Evolutionary conservation across 2,113 vertebrate species (phyloP), one percentile per base, ranked within the genome.

Genomic region (Alligator mississippiensis): DNA sequence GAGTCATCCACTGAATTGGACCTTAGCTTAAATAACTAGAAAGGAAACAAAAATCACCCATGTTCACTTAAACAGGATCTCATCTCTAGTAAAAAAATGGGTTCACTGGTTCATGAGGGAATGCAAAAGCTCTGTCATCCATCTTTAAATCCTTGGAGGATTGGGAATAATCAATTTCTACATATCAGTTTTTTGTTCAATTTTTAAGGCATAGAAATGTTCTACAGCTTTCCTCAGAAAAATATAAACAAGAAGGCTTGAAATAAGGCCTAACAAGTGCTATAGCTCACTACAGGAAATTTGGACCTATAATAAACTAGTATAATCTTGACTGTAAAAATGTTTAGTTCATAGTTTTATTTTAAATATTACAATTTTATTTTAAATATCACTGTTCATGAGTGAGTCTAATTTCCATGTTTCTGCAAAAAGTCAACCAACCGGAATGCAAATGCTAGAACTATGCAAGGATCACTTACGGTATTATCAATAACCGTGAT

Each of bases 401-500:
- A 55, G 68, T 11, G 4, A 3, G 30, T 76, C 15, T 21, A 25
- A 7, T 10, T 12, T 2, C 47, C 47, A 47, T 3, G 8, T 28
- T 58, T 82, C 94, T 82, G 90, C 82, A n/a, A 13, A 61, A 28
- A 72, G 79, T 1, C 82, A 2, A 15, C 27, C 70, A 0, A 1
- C 60, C 59, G 18, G 47, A 1, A 59, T 3, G 2, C 57, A n/a
- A 27, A 66, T 2, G 60, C 68, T 2, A 78, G 79, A 70, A 0
- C 47, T 4, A 47, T 47, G 2, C 47, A 47, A 47, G 47, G 47
- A 47, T 47, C 55, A 21, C 64, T 11, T 1, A 0, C 0, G 75
- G 10, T 28, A 0, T 18, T 3, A 0, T 3, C 77, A 5, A 4
- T n/a, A 1, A 1, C 25, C 30, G 22, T 9, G 34, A 54, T 11